phyloP scores from a whole-genome alignment of 2,888 invertebrate genomes.

The Myopa tessellatipennis region DNA sequence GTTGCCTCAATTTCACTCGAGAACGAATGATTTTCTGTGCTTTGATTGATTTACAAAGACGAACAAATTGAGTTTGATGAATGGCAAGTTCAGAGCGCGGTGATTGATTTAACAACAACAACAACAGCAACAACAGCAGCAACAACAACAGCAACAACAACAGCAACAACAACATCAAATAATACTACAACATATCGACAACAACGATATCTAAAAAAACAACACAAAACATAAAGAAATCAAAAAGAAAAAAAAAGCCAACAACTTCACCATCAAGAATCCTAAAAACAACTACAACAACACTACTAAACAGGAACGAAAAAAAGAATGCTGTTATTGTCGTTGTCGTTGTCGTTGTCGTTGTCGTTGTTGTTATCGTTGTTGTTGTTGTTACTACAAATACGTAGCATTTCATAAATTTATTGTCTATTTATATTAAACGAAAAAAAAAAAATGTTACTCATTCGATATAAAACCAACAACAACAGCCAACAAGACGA shows the following conservation, averaged over 20 bases:
- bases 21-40: constrained; percentile 15
- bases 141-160: background rate
- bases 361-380: background rate
- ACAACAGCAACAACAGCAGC: constrained; percentile 35
- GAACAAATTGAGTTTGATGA: constrained; percentile 52
- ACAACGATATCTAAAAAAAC: background rate
- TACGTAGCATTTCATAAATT: constrained; percentile 36
- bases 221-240: background rate
- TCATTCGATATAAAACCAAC: constrained; percentile 27
- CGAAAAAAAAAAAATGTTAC: constrained; percentile 36
- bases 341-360: constrained; percentile 10
- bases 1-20: constrained; percentile 21
- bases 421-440: constrained; percentile 39
- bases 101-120: constrained; percentile 35
- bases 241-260: constrained; percentile 10
- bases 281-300: background rate
- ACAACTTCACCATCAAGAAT: background rate
- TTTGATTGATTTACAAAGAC: constrained; percentile 51
- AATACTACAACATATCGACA: background rate
- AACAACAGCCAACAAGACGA: constrained; percentile 39
- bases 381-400: constrained; percentile 18
- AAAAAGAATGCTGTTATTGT: background rate
- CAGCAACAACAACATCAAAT: background rate
- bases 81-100: constrained; percentile 44
- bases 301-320: background rate